A percentile compares a stretch with the other conserved stretches of the same genome.
These are phyloP conservation scores for Spheniscus humboldti DNA, from an alignment of 2,797 vertebrate genomes.

Conservation along the genomic window DNA sequence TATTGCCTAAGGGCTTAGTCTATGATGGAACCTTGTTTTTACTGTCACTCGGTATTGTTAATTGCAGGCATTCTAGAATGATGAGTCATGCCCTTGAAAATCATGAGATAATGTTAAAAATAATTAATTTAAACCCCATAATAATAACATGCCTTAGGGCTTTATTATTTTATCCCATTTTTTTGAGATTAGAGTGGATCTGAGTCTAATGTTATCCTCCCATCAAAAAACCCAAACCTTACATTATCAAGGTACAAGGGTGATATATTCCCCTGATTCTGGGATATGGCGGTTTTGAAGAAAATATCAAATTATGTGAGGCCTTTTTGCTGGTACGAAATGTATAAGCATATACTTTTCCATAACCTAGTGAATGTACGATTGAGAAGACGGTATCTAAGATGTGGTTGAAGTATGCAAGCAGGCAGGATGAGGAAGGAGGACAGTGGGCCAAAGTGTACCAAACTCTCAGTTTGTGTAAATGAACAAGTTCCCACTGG, in stretches of 20 bases:
- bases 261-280: not conserved
- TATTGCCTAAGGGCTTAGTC: not conserved
- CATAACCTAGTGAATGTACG: not conserved
- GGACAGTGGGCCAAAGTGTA: not conserved
- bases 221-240: not conserved
- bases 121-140: not conserved
- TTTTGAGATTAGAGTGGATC: not conserved
- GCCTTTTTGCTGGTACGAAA: not conserved
- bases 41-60: not conserved
- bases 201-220: not conserved
- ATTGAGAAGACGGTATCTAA: not conserved
- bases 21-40: conserved; percentile 7
- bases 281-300: not conserved
- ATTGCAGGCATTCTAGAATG: not conserved
- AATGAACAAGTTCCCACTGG: not conserved
- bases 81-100: conserved; percentile 22
- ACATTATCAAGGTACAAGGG: not conserved
- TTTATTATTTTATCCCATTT: not conserved
- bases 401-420: not conserved
- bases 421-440: not conserved
- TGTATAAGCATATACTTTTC: not conserved
- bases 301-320: not conserved
- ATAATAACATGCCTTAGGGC: not conserved
- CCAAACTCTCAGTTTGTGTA: rapidly evolving
- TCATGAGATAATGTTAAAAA: not conserved